A percentile compares a stretch with the other conserved stretches of the same genome.
Conservation (phyloP, 2,113 vertebrate species). For the Amia ocellicauda region DNA sequence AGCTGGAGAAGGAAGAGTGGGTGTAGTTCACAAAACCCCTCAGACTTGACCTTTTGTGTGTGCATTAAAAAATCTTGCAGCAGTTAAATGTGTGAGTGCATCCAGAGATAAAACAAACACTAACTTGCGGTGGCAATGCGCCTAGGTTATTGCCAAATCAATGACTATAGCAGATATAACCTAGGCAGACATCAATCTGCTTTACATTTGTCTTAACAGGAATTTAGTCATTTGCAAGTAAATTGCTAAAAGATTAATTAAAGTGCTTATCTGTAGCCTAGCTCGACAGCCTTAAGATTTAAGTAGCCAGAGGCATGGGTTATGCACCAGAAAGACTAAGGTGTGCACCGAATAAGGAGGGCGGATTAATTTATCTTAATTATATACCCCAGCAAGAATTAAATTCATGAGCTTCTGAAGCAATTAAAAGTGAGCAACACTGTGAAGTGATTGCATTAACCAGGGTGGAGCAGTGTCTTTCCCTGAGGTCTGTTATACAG, state of each 20-base stretch:
- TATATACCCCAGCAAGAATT: not conserved
- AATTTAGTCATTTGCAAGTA: constrained; percentile 10
- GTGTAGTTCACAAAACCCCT: too few relatives aligned
- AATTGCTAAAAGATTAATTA: constrained; percentile 15
- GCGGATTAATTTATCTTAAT: constrained; percentile 15
- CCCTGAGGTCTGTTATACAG: too few relatives aligned
- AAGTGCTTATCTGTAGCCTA: constrained; percentile 8
- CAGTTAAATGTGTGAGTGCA: not conserved
- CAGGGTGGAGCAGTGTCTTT: too few relatives aligned
- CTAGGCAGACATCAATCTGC: not conserved
- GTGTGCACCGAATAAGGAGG: not conserved
- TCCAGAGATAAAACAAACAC: not conserved
- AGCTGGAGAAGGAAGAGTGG: too few relatives aligned
- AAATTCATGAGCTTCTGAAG: not conserved
- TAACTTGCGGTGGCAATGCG: not conserved
- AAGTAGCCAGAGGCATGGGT: not conserved
- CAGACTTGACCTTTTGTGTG: too few relatives aligned
- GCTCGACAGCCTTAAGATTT: not conserved
- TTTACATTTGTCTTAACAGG: constrained; percentile 3
- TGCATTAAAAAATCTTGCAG: too few relatives aligned
- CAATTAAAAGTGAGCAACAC: too few relatives aligned
- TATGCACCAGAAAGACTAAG: not conserved
- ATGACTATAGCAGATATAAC: not conserved
- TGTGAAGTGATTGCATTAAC: too few relatives aligned
- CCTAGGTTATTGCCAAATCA: not conserved